phyloP scores from a whole-genome alignment of 2,888 invertebrate species.

The Hirudinaria manillensis region DNA sequence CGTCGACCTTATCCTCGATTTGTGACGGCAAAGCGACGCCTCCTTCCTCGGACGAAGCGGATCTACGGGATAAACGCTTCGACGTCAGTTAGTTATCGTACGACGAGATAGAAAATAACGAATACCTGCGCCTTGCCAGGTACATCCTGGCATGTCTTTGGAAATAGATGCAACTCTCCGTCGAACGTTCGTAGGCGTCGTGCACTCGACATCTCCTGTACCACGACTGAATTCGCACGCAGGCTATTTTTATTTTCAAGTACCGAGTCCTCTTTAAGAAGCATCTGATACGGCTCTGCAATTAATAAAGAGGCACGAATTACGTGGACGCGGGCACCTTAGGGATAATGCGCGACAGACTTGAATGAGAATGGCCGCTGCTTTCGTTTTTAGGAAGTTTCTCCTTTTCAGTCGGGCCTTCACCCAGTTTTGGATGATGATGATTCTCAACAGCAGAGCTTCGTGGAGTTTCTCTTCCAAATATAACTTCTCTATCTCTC shows the following conservation, averaged over 20 bases:
- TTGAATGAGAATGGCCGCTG: constrained; percentile 71
- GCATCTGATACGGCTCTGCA: constrained; percentile 19
- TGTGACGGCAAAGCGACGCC: not conserved
- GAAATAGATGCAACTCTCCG: not conserved
- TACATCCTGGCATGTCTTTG: constrained; percentile 11
- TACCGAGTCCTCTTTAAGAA: not conserved
- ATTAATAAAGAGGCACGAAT: not conserved
- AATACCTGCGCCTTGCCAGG: not conserved
- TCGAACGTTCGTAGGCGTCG: not conserved
- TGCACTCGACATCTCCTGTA: not conserved
- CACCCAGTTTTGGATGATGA: constrained; percentile 85
- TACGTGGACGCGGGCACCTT: not conserved
- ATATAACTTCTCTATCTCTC: constrained; percentile 86
- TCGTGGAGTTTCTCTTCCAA: constrained; percentile 85
- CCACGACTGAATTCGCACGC: constrained; percentile 8
- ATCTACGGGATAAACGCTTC: not conserved
- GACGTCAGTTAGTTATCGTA: not conserved
- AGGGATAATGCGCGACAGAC: constrained; percentile 43
- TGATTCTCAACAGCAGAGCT: constrained; percentile 85
- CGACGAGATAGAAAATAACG: not conserved
- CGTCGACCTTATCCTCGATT: not conserved
- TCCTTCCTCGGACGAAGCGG: not conserved
- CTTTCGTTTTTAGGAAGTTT: constrained; percentile 68
- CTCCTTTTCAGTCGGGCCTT: constrained; percentile 72
- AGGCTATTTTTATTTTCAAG: not conserved